Percentiles rank a stretch among this genome's conserved stretches.
These are phyloP conservation scores for Reinhardtius hippoglossoides DNA, from an alignment of 2,113 vertebrate species.

Conservation along the genomic window DNA sequence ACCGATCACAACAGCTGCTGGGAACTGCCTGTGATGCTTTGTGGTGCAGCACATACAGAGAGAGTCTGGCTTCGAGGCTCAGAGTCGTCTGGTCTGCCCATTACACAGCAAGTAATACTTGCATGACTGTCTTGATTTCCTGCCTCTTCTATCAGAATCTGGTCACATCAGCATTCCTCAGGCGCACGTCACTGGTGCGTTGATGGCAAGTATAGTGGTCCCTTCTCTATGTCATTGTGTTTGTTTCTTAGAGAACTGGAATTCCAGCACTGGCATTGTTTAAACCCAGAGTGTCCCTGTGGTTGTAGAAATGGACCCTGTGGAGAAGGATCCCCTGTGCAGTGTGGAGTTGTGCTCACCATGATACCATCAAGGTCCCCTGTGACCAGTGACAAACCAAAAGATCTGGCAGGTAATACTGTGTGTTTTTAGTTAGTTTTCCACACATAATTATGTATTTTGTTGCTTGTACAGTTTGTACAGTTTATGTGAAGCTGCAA, in stretches of 20 bases:
- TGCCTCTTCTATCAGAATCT: constrained; percentile 42
- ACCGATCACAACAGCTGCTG: constrained; percentile 21
- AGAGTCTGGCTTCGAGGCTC: constrained; percentile 8
- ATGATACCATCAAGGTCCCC: constrained; percentile 47
- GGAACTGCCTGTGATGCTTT: constrained; percentile 4
- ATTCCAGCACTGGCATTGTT: constrained; percentile 47
- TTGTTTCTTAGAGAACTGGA: constrained; percentile 33
- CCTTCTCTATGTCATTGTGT: constrained; percentile 54
- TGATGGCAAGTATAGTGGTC: constrained; percentile 42
- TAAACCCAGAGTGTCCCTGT: constrained; percentile 25
- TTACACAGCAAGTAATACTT: constrained; percentile 66
- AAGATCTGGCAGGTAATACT: constrained; percentile 57
- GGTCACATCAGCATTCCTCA: constrained; percentile 66
- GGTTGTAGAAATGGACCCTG: constrained; percentile 52
- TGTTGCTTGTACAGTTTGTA: background rate
- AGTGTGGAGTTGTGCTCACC: constrained; percentile 16
- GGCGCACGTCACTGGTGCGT: constrained; percentile 32
- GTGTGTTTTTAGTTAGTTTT: constrained; percentile 3
- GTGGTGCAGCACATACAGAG: background rate
- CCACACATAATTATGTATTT: background rate
- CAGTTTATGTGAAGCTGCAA: background rate
- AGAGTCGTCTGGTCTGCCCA: constrained; percentile 31
- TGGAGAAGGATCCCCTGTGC: constrained; percentile 37
- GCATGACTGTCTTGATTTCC: constrained; percentile 60
- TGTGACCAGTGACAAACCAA: constrained; percentile 25